Conservation (phyloP, 2,113 vertebrate species). For the Triplophysa rosa region DNA sequence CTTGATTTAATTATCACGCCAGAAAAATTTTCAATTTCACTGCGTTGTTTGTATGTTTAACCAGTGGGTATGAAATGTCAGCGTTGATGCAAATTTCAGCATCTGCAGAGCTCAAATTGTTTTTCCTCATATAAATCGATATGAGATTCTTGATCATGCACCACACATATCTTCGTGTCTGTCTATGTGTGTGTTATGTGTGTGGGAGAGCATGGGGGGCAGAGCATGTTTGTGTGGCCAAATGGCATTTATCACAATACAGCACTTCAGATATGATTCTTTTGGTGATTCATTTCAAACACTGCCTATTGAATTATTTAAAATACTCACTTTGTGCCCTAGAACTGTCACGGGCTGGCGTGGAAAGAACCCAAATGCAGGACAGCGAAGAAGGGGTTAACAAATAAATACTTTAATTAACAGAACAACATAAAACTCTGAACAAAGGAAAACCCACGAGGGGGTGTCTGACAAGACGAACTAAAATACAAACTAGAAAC, state of each 20-base stretch:
- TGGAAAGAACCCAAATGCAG: no score
- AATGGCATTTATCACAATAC: slow-evolving; percentile 23
- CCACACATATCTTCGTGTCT: slow-evolving; percentile 6
- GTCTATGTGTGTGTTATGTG: neutral
- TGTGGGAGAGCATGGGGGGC: neutral
- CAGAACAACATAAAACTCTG: no score
- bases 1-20: slow-evolving; percentile 49
- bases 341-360: no score
- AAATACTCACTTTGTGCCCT: neutral
- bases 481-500: no score
- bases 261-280: slow-evolving; percentile 8
- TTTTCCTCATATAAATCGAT: slow-evolving; percentile 42
- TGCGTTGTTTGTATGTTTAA: slow-evolving; percentile 41
- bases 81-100: slow-evolving; percentile 45
- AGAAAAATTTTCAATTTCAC: slow-evolving; percentile 12
- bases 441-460: no score
- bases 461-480: no score
- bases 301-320: neutral
- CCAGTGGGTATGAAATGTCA: slow-evolving; percentile 52
- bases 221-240: slow-evolving; percentile 4
- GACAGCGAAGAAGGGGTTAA: no score
- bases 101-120: slow-evolving; percentile 30
- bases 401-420: no score
- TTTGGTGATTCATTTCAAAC: neutral
- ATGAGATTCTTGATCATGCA: slow-evolving; percentile 34